Base-by-base conservation (phyloP, 2,888 invertebrate genomes). In the Prostheceraeus crozeri region DNA sequence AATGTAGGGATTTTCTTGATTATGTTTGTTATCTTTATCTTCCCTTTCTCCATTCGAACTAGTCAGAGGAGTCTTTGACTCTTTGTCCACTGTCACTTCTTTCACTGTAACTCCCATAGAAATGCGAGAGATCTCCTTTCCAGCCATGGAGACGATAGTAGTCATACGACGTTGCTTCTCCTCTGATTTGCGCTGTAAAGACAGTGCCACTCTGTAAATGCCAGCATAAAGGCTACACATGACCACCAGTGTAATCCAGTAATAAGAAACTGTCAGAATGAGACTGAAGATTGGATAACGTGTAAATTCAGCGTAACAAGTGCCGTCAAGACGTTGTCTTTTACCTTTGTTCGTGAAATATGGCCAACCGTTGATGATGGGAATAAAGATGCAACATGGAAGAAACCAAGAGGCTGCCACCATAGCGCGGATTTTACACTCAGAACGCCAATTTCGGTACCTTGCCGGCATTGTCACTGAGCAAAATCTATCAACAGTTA, bases 361-460 rank as follows among this genome's bases (percentile, higher is more conserved):
- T 73, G 94, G 94, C 93, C 96, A 98, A 40, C 96, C 96, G 72
- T 98, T 93, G 67, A 99, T 96, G 64, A 91, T 90, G 66, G 90
- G 89, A 77, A 96, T 96, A 78, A 98, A 98, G 8, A 98, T 80
- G 60, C 93, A 79, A 1, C 90, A 87, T 48, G 98, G 98, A 67
- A 98, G 86, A 57, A 93, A 86, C 94, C 94, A 96, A 0, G 91
- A 93, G 45, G 90, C 85, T 2, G 87, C 86, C 1, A 94, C 89
- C 89, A 94, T 91, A 82, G 87, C 86, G 63, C 91, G 84, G 11
- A 94, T 93, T 68, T 87, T 83, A 64, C 84, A 84, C 71, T 91
- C 89, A 2, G 94, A 93, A 57, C 94, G 81, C 98, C 98, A 99
- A 69, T 88, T 86, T 65, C 96, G 82, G 73, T 98, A 98, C 69